Evolutionary conservation across 1,140 invertebrate genomes (phyloP), one percentile per base, ranked within the genome.

Genomic region (Drosophila insularis): DNA sequence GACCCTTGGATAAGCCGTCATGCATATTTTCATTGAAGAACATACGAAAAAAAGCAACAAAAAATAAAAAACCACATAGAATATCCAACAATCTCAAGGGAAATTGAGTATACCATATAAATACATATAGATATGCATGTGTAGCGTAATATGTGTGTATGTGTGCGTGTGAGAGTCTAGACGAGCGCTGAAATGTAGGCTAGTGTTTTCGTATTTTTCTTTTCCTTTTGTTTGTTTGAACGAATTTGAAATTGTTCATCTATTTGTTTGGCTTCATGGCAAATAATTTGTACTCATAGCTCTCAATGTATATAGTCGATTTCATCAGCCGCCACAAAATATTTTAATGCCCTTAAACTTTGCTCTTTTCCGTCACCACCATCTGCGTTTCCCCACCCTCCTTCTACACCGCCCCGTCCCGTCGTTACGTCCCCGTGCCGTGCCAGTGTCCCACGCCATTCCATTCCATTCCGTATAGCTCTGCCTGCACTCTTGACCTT

Each of bases 301-400:
- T 54, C 78, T 67, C 73, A 68, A 74, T 81, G 82, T 84, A 84
- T 84, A 84, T 87, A 75, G 65, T 40, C 63, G 84, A 80, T 86
- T 86, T 86, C 81, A 81, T 86, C 82, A 86, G 80, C 74, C 73
- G 64, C 64, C 74, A 21, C 43, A 50, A 71, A 85, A 72, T 68
- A 78, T 87, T 89, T 89, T 82, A 84, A 87, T 87, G 84, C 84
- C 80, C 85, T 87, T 87, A 87, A 87, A 87, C 84, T 87, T 87
- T 87, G 84, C 84, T 87, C 84, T 87, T 87, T 87, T 89, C 77
- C 68, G 19, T 2, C 43, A 3, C 43, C 43, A 21, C 4, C 8
- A 2, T 8, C 8, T 50, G 80, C 70, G 6, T 7, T 14, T 8
- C 14, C 14, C 8, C 7, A 17, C 14, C 40, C 6, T 4, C 14